These are phyloP conservation scores for Galaxias olidus DNA, from an alignment of 2,797 vertebrate species.

Conservation along the genomic window DNA sequence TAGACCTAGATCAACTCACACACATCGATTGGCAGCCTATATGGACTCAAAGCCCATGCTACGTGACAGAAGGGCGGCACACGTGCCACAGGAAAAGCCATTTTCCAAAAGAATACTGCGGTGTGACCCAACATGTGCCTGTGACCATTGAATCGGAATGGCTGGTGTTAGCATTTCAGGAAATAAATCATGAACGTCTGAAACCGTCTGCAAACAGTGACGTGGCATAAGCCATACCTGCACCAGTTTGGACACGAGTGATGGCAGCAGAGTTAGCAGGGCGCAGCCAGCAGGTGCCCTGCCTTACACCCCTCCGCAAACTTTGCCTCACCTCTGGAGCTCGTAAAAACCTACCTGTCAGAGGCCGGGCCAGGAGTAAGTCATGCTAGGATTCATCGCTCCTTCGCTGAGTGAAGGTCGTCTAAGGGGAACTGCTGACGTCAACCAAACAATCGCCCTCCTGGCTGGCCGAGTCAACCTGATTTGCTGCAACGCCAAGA, in stretches of 20 bases:
- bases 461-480: not conserved
- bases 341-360: conserved; percentile 61
- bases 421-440: conserved; percentile 52
- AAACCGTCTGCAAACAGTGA: too few species aligned
- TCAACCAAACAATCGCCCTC: conserved; percentile 4
- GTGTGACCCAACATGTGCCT: too few species aligned
- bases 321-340: conserved; percentile 34
- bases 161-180: too few species aligned
- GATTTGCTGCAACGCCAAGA: not conserved
- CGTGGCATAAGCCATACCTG: too few species aligned
- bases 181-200: too few species aligned
- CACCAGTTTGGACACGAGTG: too few species aligned
- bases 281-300: not conserved
- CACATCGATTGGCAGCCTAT: conserved; percentile 31
- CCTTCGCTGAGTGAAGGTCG: conserved; percentile 47
- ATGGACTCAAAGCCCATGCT: conserved; percentile 33
- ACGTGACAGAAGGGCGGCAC: too few species aligned
- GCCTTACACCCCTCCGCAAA: conserved; percentile 22
- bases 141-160: too few species aligned
- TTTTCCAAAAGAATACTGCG: too few species aligned
- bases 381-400: conserved; percentile 50
- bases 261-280: too few species aligned
- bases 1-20: conserved; percentile 14
- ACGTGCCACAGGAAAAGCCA: conserved; percentile 4
- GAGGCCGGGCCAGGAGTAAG: conserved; percentile 45